Percentiles rank a stretch among this genome's conserved stretches.
Evolutionary conservation across 2,797 vertebrate species (phyloP).

Genomic region (Lagorchestes hirsutus): DNA sequence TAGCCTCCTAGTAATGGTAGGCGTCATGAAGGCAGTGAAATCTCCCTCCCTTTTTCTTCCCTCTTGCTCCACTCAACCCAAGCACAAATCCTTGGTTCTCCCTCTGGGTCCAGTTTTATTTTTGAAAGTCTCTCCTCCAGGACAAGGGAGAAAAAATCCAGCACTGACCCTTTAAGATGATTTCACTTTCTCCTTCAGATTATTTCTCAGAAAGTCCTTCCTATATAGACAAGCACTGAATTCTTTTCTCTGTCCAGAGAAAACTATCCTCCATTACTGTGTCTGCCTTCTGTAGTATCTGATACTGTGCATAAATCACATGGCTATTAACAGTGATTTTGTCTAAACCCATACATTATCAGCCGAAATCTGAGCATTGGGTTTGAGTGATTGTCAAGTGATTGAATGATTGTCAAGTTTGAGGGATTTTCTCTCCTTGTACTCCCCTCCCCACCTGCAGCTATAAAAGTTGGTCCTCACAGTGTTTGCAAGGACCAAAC

Average conservation of each 20-base stretch:
- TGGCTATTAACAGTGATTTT: neutral
- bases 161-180: neutral
- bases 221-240: neutral
- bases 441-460: neutral
- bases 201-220: neutral
- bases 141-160: neutral
- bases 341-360: neutral
- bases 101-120: neutral
- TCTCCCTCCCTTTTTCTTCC: neutral
- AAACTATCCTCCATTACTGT: neutral
- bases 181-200: neutral
- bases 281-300: neutral
- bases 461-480: neutral
- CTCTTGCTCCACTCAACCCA: neutral
- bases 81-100: neutral
- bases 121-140: neutral
- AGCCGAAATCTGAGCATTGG: neutral
- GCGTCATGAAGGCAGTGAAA: neutral
- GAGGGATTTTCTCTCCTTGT: neutral
- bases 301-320: neutral
- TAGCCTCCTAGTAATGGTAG: neutral
- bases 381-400: neutral
- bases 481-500: neutral
- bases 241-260: neutral
- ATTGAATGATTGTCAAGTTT: neutral